These are phyloP conservation scores for Melozone crissalis DNA, from an alignment of 2,113 vertebrate species.

Conservation along the genomic window DNA sequence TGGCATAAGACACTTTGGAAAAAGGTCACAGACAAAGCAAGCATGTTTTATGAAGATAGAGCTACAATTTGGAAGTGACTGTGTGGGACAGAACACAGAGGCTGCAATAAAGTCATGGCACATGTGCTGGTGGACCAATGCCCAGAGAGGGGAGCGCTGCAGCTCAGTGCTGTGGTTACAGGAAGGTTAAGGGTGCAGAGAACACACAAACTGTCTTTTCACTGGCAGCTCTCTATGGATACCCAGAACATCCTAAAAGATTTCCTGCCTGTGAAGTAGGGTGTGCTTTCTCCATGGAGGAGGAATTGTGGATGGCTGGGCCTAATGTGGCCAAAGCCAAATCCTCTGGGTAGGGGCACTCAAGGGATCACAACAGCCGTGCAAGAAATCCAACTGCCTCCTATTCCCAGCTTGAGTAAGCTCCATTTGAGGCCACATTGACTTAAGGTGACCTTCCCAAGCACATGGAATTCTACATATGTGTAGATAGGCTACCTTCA, in stretches of 20 bases:
- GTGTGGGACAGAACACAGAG: background rate
- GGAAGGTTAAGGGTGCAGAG: background rate
- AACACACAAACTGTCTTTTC: background rate
- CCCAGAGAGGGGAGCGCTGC: background rate
- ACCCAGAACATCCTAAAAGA: background rate
- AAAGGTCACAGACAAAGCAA: background rate
- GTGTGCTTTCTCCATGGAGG: background rate
- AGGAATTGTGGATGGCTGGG: background rate
- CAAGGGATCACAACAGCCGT: background rate
- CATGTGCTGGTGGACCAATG: background rate
- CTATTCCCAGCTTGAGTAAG: background rate
- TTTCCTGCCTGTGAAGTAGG: background rate
- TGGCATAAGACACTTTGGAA: background rate
- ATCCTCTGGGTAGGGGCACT: background rate
- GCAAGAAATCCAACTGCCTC: background rate
- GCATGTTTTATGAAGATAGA: background rate
- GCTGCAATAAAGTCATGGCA: background rate
- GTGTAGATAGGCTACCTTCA: background rate
- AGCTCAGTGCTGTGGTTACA: background rate
- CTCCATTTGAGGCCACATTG: background rate
- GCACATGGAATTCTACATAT: fast-evolving
- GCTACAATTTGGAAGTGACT: background rate
- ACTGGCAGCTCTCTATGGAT: background rate
- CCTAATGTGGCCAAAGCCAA: background rate
- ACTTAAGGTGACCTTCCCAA: background rate